Percentiles rank a stretch among this genome's conserved stretches.
phyloP scores from a whole-genome alignment of 2,113 vertebrate species.

The Chiloscyllium plagiosum region DNA sequence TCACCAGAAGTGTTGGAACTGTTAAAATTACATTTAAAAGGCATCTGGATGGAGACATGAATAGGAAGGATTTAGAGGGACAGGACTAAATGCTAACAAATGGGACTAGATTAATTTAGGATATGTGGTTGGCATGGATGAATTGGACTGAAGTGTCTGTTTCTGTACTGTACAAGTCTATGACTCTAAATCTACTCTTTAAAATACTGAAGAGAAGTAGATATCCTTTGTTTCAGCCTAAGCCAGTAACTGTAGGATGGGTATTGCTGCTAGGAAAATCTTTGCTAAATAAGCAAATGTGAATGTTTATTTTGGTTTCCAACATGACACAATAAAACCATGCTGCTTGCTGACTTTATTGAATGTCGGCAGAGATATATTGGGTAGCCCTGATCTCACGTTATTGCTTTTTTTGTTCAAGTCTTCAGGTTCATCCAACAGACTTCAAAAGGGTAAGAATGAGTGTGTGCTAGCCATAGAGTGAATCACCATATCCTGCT shows the following conservation, averaged over 20 bases:
- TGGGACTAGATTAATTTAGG: too few relatives aligned
- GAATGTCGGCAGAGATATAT: not conserved
- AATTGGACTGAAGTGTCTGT: too few relatives aligned
- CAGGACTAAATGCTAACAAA: too few relatives aligned
- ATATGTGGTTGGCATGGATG: too few relatives aligned
- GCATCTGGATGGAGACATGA: too few relatives aligned
- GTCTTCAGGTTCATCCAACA: not conserved
- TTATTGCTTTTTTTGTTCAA: not conserved
- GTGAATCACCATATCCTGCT: not conserved
- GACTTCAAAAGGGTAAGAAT: not conserved
- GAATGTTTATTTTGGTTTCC: not conserved
- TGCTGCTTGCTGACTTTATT: not conserved
- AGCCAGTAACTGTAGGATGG: not conserved
- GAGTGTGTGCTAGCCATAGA: not conserved
- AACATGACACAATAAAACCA: not conserved
- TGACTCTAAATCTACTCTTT: not conserved
- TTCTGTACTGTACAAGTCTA: too few relatives aligned
- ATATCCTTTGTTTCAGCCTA: not conserved
- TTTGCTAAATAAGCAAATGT: not conserved
- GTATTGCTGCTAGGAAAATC: not conserved
- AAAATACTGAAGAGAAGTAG: not conserved
- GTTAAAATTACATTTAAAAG: too few relatives aligned
- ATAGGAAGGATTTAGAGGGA: too few relatives aligned
- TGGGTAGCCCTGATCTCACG: not conserved
- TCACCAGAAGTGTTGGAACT: too few relatives aligned